Percentiles rank a stretch among this genome's conserved stretches.
Evolutionary conservation across 2,113 vertebrate genomes (phyloP).

Genomic region (Perccottus glenii): DNA sequence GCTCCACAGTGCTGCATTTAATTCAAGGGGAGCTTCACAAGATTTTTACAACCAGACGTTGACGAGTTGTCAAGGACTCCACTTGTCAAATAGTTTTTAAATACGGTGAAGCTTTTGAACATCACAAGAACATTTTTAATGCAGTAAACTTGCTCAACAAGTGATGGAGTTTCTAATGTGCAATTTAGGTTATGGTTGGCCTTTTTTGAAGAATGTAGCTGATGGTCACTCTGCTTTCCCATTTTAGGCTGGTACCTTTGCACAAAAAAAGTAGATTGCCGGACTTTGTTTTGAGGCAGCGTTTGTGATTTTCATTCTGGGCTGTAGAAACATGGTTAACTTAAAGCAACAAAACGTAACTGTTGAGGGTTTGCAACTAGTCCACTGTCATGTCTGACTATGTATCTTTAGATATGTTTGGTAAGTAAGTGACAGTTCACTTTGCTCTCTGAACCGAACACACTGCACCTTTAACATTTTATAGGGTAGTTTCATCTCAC

Average conservation of each 20-base stretch:
- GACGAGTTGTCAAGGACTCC: not conserved
- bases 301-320: too few relatives aligned
- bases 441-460: not conserved
- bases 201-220: conserved; percentile 5
- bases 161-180: not conserved
- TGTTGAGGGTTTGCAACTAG: not conserved
- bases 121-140: not conserved
- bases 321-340: not conserved
- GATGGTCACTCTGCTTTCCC: not conserved
- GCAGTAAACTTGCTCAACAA: too few relatives aligned
- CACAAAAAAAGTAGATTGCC: not conserved
- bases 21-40: not conserved
- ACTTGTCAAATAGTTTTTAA: not conserved
- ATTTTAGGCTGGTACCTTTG: not conserved
- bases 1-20: conserved; percentile 12
- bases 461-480: not conserved
- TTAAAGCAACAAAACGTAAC: not conserved
- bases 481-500: not conserved
- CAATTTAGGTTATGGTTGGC: not conserved
- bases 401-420: too few relatives aligned
- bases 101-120: conserved; percentile 8
- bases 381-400: too few relatives aligned
- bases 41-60: not conserved
- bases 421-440: too few relatives aligned
- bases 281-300: too few relatives aligned